Percentiles rank a stretch among this genome's conserved stretches.
phyloP scores from a whole-genome alignment of 2,888 invertebrate genomes.

The Liodrosophila aerea region DNA sequence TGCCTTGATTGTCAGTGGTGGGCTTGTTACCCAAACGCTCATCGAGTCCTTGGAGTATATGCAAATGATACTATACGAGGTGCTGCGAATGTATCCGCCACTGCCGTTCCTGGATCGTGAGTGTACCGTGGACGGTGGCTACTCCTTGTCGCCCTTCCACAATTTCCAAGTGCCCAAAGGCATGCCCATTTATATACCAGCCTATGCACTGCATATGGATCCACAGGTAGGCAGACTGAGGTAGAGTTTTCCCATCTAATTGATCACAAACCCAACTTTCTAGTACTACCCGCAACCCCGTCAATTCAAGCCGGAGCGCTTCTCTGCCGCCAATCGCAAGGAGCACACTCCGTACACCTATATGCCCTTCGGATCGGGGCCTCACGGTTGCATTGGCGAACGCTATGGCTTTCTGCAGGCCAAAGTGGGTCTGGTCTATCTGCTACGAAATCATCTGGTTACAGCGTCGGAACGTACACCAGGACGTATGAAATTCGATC shows the following conservation, averaged over 20 bases:
- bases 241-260: neutral
- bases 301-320: constrained; percentile 81
- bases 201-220: constrained; percentile 80
- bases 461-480: constrained; percentile 70
- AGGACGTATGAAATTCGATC: constrained; percentile 73
- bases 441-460: constrained; percentile 80
- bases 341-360: constrained; percentile 79
- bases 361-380: constrained; percentile 82
- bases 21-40: constrained; percentile 80
- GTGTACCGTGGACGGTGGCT: constrained; percentile 68
- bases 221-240: constrained; percentile 64
- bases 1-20: constrained; percentile 76
- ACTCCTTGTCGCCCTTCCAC: constrained; percentile 72
- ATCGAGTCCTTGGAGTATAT: constrained; percentile 82
- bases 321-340: constrained; percentile 78
- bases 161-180: constrained; percentile 73
- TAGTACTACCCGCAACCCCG: constrained; percentile 81
- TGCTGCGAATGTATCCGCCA: constrained; percentile 81
- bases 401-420: constrained; percentile 80
- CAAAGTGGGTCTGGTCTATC: constrained; percentile 80
- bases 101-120: constrained; percentile 81
- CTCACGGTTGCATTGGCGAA: constrained; percentile 82
- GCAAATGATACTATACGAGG: constrained; percentile 81
- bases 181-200: constrained; percentile 80
- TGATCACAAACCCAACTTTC: constrained; percentile 1